Percentiles rank a stretch among this genome's conserved stretches.
Evolutionary conservation across 2,888 invertebrate species (phyloP).

Genomic region (Lypha dubia): DNA sequence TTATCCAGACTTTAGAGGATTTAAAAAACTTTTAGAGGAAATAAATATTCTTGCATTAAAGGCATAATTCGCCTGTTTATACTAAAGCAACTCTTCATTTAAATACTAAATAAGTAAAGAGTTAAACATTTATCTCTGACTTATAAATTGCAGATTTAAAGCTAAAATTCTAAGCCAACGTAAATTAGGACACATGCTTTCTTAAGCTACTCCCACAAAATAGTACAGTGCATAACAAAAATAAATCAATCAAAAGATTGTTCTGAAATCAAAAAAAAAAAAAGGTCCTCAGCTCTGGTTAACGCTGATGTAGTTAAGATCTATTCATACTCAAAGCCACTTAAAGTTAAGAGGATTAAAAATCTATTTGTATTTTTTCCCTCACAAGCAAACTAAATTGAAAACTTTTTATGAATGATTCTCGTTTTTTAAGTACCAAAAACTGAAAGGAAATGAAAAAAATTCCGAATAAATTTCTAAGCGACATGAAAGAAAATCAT

Average conservation of each 20-base stretch:
- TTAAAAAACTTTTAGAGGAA: too few relatives aligned
- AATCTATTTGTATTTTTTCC: conserved; percentile 49
- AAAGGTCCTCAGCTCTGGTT: conserved; percentile 70
- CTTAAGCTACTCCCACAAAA: conserved; percentile 33
- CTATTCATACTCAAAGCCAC: conserved; percentile 60
- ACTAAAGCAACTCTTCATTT: too few relatives aligned
- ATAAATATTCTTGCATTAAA: too few relatives aligned
- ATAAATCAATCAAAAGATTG: conserved; percentile 48
- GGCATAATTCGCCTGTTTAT: too few relatives aligned
- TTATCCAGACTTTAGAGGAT: too few relatives aligned
- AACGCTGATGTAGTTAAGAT: conserved; percentile 74
- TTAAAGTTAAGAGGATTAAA: conserved; percentile 75
- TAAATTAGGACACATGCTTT: conserved; percentile 6
- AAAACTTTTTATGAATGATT: conserved; percentile 52
- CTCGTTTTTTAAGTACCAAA: conserved; percentile 43
- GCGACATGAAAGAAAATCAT: conserved; percentile 58
- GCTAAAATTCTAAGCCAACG: not conserved
- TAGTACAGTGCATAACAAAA: not conserved
- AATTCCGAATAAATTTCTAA: conserved; percentile 32
- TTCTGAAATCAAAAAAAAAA: conserved; percentile 11
- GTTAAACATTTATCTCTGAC: not conserved
- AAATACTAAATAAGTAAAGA: not conserved
- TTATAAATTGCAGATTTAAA: conserved; percentile 4
- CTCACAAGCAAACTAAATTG: conserved; percentile 13
- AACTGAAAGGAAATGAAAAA: conserved; percentile 15